Conservation (phyloP, 1,140 invertebrate genomes). For the Drosophila azteca region DNA sequence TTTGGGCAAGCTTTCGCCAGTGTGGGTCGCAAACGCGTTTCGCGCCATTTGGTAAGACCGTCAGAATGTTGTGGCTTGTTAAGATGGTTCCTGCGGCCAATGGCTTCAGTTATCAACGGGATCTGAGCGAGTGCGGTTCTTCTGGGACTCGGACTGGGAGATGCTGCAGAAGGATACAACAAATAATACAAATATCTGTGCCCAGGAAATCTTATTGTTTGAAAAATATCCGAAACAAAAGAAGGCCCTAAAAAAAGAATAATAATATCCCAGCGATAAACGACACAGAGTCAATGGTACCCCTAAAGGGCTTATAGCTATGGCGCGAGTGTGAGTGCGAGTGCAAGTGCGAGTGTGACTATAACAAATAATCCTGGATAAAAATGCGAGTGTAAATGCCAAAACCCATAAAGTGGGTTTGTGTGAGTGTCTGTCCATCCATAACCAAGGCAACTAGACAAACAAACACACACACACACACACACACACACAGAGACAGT, state of each 20-base stretch:
- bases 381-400: slow-evolving; percentile 29
- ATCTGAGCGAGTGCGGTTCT: slow-evolving; percentile 62
- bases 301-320: background rate
- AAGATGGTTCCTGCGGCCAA: slow-evolving; percentile 53
- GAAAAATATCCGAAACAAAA: slow-evolving; percentile 1
- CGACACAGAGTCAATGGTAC: background rate
- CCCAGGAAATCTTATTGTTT: background rate
- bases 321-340: too few species aligned
- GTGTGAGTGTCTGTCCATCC: slow-evolving; percentile 55
- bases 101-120: slow-evolving; percentile 66
- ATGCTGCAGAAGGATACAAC: background rate
- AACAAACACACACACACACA: background rate
- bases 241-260: too few species aligned
- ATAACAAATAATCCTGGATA: slow-evolving; percentile 57
- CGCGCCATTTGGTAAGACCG: slow-evolving; percentile 74
- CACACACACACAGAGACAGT: background rate
- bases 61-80: slow-evolving; percentile 44
- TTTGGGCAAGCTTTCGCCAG: slow-evolving; percentile 50
- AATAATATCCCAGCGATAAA: background rate
- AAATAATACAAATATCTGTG: background rate
- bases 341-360: slow-evolving; percentile 8
- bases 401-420: slow-evolving; percentile 37
- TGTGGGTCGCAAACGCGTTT: slow-evolving; percentile 57
- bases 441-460: slow-evolving; percentile 60
- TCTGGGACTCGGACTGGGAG: too few species aligned